Percentiles rank a stretch among this genome's conserved stretches.
phyloP scores from a whole-genome alignment of 2,797 vertebrate species.

The Gorsachius magnificus region DNA sequence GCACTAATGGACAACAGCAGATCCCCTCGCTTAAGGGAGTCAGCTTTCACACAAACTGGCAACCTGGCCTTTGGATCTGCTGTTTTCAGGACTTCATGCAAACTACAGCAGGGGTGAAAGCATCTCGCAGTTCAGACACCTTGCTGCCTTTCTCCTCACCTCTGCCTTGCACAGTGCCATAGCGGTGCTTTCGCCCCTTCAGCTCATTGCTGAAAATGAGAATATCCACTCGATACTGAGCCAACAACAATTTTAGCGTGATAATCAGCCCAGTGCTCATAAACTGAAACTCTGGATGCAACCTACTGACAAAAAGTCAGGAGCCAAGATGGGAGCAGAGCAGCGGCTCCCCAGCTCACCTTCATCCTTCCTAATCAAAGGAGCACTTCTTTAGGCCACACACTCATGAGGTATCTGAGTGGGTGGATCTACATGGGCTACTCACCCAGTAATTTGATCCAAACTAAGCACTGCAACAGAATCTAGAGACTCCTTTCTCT shows the following conservation, averaged over 20 bases:
- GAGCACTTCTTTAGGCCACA: too few relatives aligned
- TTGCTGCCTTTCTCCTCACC: background rate
- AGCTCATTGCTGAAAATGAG: background rate
- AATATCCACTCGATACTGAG: background rate
- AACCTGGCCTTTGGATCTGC: background rate
- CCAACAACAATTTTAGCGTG: background rate
- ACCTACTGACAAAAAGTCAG: background rate
- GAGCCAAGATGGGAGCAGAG: background rate
- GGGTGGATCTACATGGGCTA: background rate
- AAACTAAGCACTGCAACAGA: background rate
- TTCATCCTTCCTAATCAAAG: background rate
- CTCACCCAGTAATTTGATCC: background rate
- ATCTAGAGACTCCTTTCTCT: background rate
- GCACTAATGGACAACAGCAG: background rate
- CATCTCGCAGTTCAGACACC: background rate
- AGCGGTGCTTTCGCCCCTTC: fast-evolving
- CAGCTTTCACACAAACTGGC: background rate
- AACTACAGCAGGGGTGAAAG: background rate
- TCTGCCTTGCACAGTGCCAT: background rate
- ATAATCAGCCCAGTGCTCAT: background rate
- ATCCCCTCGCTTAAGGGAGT: background rate
- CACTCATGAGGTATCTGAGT: too few relatives aligned
- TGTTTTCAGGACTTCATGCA: background rate
- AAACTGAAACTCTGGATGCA: background rate
- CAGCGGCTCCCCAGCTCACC: background rate